A percentile compares a stretch with the other conserved stretches of the same genome.
phyloP scores from a whole-genome alignment of 2,797 vertebrate genomes.

The Scleropages formosus region DNA sequence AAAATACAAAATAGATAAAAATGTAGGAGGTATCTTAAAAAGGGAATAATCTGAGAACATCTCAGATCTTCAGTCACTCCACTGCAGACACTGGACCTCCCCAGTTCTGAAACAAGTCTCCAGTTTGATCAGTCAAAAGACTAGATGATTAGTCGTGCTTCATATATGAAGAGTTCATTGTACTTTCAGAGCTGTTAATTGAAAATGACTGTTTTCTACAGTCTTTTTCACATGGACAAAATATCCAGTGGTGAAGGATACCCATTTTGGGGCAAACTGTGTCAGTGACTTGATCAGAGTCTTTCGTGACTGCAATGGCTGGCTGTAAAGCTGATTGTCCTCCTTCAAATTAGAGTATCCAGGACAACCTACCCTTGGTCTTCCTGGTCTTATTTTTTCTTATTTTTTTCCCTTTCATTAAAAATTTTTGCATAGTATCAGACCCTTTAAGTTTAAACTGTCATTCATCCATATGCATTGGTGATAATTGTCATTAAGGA shows the following conservation, averaged over 20 bases:
- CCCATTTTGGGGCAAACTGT: slow-evolving; percentile 87
- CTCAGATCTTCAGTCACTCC: neutral
- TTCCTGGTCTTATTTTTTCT: neutral
- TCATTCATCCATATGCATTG: too few relatives aligned
- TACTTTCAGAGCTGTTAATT: slow-evolving; percentile 94
- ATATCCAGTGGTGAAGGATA: slow-evolving; percentile 90
- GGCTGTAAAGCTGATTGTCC: slow-evolving; percentile 60
- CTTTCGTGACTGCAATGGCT: slow-evolving; percentile 56
- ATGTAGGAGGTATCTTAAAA: too few relatives aligned
- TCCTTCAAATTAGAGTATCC: slow-evolving; percentile 78
- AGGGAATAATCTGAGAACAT: too few relatives aligned
- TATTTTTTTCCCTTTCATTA: slow-evolving; percentile 41
- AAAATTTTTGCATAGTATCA: neutral
- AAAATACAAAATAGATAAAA: too few relatives aligned
- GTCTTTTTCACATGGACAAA: slow-evolving; percentile 76
- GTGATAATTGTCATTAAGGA: too few relatives aligned
- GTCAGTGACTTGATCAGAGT: slow-evolving; percentile 94
- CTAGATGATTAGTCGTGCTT: slow-evolving; percentile 90
- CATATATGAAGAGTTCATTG: slow-evolving; percentile 93
- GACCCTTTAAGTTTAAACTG: too few relatives aligned
- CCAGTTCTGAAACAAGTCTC: slow-evolving; percentile 74
- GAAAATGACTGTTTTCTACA: slow-evolving; percentile 86
- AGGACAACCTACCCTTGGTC: slow-evolving; percentile 65
- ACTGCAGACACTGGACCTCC: slow-evolving; percentile 51
- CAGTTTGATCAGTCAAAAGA: slow-evolving; percentile 83